phyloP scores from a whole-genome alignment of 2,888 invertebrate species.

The Nemapogon koenigi region DNA sequence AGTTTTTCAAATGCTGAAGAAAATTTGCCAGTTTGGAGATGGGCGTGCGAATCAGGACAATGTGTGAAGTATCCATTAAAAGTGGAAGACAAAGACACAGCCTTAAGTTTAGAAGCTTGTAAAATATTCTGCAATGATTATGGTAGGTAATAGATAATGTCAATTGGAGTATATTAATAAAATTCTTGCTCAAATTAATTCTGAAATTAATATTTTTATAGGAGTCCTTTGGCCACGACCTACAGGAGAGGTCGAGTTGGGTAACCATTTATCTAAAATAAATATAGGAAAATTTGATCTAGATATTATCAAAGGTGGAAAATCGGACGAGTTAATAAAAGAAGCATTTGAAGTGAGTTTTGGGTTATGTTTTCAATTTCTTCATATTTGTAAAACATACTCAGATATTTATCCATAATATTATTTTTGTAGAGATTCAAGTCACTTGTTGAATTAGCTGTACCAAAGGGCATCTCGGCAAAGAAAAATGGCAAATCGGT shows the following conservation, averaged over 20 bases:
- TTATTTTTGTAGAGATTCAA: slow-evolving; percentile 39
- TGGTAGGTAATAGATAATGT: slow-evolving; percentile 41
- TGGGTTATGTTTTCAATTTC: neutral
- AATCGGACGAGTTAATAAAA: slow-evolving; percentile 28
- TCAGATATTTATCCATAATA: slow-evolving; percentile 15
- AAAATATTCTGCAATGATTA: slow-evolving; percentile 68
- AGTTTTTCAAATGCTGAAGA: slow-evolving; percentile 26
- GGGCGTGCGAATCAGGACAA: slow-evolving; percentile 58
- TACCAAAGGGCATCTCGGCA: slow-evolving; percentile 33
- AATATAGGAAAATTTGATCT: slow-evolving; percentile 58
- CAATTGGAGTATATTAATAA: too few relatives aligned
- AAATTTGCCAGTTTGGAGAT: slow-evolving; percentile 47
- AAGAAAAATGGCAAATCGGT: slow-evolving; percentile 40
- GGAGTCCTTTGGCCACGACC: slow-evolving; percentile 71
- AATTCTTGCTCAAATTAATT: too few relatives aligned
- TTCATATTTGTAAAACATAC: neutral
- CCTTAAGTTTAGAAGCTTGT: slow-evolving; percentile 66
- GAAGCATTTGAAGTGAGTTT: slow-evolving; percentile 33
- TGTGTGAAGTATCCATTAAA: slow-evolving; percentile 50
- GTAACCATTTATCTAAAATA: slow-evolving; percentile 56
- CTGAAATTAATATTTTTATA: slow-evolving; percentile 22
- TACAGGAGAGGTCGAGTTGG: slow-evolving; percentile 62
- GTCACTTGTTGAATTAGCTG: slow-evolving; percentile 22
- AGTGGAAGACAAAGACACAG: slow-evolving; percentile 23
- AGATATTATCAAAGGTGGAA: slow-evolving; percentile 34